Evolutionary conservation across 2,797 vertebrate species (phyloP).

Genomic region (Xyrichtys novacula): DNA sequence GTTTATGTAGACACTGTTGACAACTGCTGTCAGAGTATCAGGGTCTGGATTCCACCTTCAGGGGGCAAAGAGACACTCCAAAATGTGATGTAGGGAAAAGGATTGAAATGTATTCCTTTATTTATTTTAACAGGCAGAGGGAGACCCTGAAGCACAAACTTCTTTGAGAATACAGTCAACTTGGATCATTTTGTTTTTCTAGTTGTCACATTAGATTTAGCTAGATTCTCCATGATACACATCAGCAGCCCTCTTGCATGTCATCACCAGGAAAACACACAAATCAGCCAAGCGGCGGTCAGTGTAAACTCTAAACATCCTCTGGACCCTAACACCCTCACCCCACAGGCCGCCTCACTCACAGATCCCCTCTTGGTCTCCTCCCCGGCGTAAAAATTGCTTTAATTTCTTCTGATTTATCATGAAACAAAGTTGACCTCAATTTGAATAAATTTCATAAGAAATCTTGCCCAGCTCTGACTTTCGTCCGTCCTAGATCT

Average conservation of each 20-base stretch:
- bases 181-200: conserved; percentile 1
- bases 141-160: not conserved
- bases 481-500: conserved; percentile 21
- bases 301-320: conserved; percentile 47
- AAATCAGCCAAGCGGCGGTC: conserved; percentile 17
- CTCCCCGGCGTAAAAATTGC: conserved; percentile 1
- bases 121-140: conserved; percentile 1
- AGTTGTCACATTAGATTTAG: conserved; percentile 2
- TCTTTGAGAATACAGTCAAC: not conserved
- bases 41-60: too few relatives aligned
- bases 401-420: conserved; percentile 21
- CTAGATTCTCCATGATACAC: conserved; percentile 8
- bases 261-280: conserved; percentile 36
- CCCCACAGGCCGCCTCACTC: not conserved
- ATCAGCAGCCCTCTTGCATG: conserved; percentile 21
- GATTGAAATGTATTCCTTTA: not conserved
- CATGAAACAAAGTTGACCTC: conserved; percentile 25
- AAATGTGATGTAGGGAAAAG: too few relatives aligned
- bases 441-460: conserved; percentile 21
- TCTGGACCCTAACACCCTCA: conserved; percentile 13
- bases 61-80: too few relatives aligned
- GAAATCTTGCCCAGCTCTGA: conserved; percentile 14
- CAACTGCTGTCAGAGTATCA: too few relatives aligned
- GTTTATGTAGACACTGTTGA: too few relatives aligned
- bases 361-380: conserved; percentile 10